Evolutionary conservation across 2,797 vertebrate genomes (phyloP).

Genomic region (Enteromius radiatus): DNA sequence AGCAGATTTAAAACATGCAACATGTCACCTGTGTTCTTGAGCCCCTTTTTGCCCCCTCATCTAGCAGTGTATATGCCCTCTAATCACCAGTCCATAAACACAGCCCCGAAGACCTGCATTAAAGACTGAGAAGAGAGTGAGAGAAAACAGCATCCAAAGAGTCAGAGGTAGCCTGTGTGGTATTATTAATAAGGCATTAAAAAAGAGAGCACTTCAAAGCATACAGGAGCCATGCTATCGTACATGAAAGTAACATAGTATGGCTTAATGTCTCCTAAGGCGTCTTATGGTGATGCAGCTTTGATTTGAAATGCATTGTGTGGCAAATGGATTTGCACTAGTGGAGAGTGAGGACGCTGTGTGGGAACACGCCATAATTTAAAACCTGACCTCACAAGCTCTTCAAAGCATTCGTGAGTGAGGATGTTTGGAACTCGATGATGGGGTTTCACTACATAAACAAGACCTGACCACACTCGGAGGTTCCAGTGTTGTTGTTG

Average conservation of each 20-base stretch:
- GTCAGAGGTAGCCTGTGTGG: slow-evolving; percentile 73
- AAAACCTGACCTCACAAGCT: slow-evolving; percentile 80
- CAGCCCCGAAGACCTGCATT: slow-evolving; percentile 68
- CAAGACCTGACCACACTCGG: slow-evolving; percentile 59
- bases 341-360: slow-evolving; percentile 67
- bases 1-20: slow-evolving; percentile 2
- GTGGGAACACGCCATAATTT: slow-evolving; percentile 78
- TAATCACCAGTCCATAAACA: slow-evolving; percentile 68
- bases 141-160: slow-evolving; percentile 65
- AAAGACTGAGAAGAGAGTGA: slow-evolving; percentile 62
- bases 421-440: slow-evolving; percentile 70
- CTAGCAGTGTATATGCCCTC: slow-evolving; percentile 67
- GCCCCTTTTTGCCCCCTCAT: slow-evolving; percentile 63
- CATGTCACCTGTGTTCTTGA: slow-evolving; percentile 25
- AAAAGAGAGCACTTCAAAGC: slow-evolving; percentile 84
- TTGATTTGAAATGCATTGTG: slow-evolving; percentile 86
- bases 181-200: slow-evolving; percentile 84
- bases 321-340: slow-evolving; percentile 84
- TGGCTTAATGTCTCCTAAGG: slow-evolving; percentile 85
- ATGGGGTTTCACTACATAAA: slow-evolving; percentile 58
- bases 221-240: slow-evolving; percentile 79
- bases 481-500: background rate
- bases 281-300: slow-evolving; percentile 79
- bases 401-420: slow-evolving; percentile 78
- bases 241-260: slow-evolving; percentile 84